phyloP scores from a whole-genome alignment of 2,113 vertebrate genomes.

The Poeciliopsis turrubarensis region DNA sequence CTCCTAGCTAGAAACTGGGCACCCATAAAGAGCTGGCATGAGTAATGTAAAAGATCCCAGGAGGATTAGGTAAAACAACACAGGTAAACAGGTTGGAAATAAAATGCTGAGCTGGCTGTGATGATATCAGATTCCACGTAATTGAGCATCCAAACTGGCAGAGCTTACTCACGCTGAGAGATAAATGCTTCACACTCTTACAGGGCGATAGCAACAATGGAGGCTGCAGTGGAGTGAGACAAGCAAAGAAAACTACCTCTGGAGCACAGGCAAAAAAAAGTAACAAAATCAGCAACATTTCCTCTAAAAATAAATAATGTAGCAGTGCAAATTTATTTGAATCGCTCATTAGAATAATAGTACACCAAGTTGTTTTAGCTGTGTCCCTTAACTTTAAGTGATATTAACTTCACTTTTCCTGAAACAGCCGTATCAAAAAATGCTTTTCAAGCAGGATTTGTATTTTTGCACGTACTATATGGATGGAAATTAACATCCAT shows the following conservation, averaged over 20 bases:
- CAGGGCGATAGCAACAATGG: constrained; percentile 37
- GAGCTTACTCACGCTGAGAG: constrained; percentile 46
- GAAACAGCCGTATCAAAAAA: too few species aligned
- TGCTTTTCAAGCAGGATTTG: too few species aligned
- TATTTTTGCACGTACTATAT: too few species aligned
- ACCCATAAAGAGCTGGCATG: background rate
- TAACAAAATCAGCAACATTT: background rate
- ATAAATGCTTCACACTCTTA: constrained; percentile 52
- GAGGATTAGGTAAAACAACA: constrained; percentile 27
- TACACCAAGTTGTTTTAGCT: too few species aligned
- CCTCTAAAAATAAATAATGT: background rate
- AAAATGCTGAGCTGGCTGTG: constrained; percentile 38
- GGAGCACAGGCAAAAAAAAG: constrained; percentile 14
- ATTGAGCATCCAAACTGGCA: constrained; percentile 56
- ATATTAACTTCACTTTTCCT: too few species aligned
- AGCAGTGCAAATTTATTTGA: background rate
- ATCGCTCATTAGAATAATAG: background rate
- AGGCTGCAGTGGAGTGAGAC: constrained; percentile 25
- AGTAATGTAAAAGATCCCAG: background rate
- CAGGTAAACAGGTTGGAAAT: constrained; percentile 53
- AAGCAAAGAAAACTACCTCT: constrained; percentile 5
- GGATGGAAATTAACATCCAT: too few species aligned
- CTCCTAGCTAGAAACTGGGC: background rate
- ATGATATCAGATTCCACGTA: constrained; percentile 51
- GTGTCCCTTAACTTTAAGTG: too few species aligned